These are phyloP conservation scores for Aphrocallistes beatrix DNA, from an alignment of 37 sponge, comb jelly and placozoan species.

Conservation along the genomic window DNA sequence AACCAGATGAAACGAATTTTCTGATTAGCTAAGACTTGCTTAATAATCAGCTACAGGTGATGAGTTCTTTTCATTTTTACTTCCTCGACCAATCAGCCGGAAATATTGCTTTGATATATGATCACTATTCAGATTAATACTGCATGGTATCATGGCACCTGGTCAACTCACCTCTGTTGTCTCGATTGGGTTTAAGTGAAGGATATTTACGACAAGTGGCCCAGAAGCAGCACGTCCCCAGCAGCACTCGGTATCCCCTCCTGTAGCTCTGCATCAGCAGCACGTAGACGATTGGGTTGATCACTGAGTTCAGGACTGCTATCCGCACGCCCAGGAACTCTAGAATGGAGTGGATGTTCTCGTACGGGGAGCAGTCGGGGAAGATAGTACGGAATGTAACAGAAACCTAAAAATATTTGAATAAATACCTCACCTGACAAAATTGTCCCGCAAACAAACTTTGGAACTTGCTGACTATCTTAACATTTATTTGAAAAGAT, in stretches of 20 bases:
- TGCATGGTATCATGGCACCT: background rate
- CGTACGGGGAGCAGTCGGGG: background rate
- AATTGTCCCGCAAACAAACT: too few species aligned
- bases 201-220: background rate
- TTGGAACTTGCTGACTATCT: too few species aligned
- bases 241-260: background rate
- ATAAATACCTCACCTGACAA: too few species aligned
- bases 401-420: slow-evolving; percentile 10
- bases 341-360: background rate
- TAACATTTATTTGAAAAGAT: too few species aligned
- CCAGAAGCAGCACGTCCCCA: background rate
- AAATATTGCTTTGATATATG: background rate
- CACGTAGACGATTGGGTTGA: background rate
- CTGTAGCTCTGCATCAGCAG: slow-evolving; percentile 11
- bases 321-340: slow-evolving; percentile 15
- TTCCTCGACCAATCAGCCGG: too few species aligned
- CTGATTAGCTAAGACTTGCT: too few species aligned
- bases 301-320: background rate
- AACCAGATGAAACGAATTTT: too few species aligned
- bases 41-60: too few species aligned
- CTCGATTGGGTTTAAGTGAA: background rate
- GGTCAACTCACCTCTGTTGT: background rate
- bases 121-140: background rate
- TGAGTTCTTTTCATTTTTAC: too few species aligned
- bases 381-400: background rate